A percentile compares a stretch with the other conserved stretches of the same genome.
These are phyloP conservation scores for Pygmarrhopalites habei DNA, from an alignment of 1,140 invertebrate species.

Conservation along the genomic window DNA sequence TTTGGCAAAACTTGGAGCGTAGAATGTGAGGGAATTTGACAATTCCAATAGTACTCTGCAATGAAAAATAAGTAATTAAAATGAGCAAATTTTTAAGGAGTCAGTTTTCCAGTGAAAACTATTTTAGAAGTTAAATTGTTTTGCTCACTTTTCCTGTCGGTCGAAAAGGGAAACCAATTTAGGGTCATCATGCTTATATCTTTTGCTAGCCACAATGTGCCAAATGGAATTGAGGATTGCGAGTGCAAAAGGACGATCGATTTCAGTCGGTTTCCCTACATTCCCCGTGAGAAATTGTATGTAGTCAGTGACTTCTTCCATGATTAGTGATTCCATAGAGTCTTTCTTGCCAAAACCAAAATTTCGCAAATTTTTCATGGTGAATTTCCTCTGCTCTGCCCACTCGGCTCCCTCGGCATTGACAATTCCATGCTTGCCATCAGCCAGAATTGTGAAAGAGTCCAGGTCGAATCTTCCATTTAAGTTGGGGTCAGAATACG, in stretches of 20 bases:
- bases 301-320: slow-evolving; percentile 11
- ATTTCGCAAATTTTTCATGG: background rate
- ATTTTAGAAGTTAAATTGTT: background rate
- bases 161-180: background rate
- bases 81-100: background rate
- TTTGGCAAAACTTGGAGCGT: background rate
- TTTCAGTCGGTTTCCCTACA: background rate
- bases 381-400: too few relatives aligned
- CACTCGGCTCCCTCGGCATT: too few relatives aligned
- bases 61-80: too few relatives aligned
- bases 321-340: slow-evolving; percentile 13
- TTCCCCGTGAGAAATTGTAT: slow-evolving; percentile 1
- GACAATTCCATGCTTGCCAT: too few relatives aligned
- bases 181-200: slow-evolving; percentile 2
- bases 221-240: slow-evolving; percentile 17
- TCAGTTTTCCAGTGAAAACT: too few relatives aligned
- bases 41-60: too few relatives aligned
- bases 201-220: slow-evolving; percentile 9
- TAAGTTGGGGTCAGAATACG: too few relatives aligned
- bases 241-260: slow-evolving; percentile 1
- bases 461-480: too few relatives aligned
- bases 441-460: too few relatives aligned
- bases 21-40: too few relatives aligned
- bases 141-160: background rate
- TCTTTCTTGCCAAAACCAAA: slow-evolving; percentile 20